These are phyloP conservation scores for Smithornis capensis DNA, from an alignment of 2,113 vertebrate species.

Conservation along the genomic window DNA sequence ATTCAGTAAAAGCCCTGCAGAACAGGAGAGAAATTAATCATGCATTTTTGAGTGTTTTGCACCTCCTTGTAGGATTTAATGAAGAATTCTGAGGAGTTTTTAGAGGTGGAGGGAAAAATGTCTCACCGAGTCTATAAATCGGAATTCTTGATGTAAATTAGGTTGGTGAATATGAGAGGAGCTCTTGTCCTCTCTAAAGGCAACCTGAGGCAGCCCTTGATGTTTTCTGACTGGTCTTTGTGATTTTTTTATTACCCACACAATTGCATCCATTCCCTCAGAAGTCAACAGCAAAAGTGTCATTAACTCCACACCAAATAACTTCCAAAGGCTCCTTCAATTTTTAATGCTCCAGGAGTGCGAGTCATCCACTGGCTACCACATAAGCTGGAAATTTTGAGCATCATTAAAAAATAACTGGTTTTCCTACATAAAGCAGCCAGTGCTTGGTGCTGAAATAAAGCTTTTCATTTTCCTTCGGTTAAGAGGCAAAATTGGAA, in stretches of 20 bases:
- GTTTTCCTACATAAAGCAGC: conserved; percentile 11
- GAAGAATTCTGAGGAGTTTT: conserved; percentile 32
- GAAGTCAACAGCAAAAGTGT: neutral
- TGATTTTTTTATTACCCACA: neutral
- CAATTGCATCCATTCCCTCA: neutral
- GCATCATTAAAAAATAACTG: conserved; percentile 47
- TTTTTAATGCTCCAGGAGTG: conserved; percentile 18
- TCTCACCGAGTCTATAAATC: neutral
- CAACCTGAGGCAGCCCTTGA: neutral
- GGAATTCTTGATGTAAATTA: neutral
- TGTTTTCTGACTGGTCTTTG: neutral
- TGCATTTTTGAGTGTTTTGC: conserved; percentile 53
- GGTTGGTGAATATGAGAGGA: neutral
- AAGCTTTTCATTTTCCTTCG: neutral
- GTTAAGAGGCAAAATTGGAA: neutral
- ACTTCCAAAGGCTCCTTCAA: neutral
- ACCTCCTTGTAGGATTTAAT: conserved; percentile 34
- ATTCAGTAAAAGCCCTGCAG: conserved; percentile 42
- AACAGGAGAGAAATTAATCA: conserved; percentile 51
- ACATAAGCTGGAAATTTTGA: neutral
- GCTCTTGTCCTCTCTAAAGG: neutral
- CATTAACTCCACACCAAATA: neutral
- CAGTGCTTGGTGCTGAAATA: neutral
- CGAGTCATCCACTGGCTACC: neutral
- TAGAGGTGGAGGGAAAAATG: neutral